These are phyloP conservation scores for Napeogenes inachia DNA, from an alignment of 2,888 invertebrate genomes.

Conservation along the genomic window DNA sequence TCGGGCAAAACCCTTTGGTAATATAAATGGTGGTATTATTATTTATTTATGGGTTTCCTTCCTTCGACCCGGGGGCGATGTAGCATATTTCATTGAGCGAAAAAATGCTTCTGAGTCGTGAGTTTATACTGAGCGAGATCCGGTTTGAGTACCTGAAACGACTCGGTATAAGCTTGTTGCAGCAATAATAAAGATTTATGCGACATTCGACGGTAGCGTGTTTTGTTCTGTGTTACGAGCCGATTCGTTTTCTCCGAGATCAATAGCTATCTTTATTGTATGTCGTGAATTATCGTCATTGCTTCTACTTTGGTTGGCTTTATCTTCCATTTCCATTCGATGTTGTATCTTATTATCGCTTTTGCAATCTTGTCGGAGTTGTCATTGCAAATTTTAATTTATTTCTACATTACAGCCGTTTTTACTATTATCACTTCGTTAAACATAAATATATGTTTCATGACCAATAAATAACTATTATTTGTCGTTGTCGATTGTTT, in stretches of 20 bases:
- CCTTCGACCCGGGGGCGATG: conserved; percentile 69
- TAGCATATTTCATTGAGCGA: conserved; percentile 75
- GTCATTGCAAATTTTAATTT: conserved; percentile 41
- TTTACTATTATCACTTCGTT: conserved; percentile 15
- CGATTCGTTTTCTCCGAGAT: conserved; percentile 74
- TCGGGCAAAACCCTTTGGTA: conserved; percentile 76
- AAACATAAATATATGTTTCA: conserved; percentile 21
- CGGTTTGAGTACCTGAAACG: conserved; percentile 74
- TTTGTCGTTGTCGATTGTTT: conserved; percentile 27
- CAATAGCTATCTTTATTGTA: conserved; percentile 74
- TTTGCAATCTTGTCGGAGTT: conserved; percentile 57
- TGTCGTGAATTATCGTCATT: conserved; percentile 66
- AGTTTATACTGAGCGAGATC: conserved; percentile 68
- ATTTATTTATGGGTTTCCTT: conserved; percentile 77
- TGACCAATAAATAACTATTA: conserved; percentile 25
- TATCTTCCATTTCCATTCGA: conserved; percentile 57
- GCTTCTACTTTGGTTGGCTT: conserved; percentile 58
- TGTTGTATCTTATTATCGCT: conserved; percentile 67
- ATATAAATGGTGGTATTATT: conserved; percentile 78
- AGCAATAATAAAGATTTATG: conserved; percentile 77
- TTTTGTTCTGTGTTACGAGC: conserved; percentile 74
- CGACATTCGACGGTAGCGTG: conserved; percentile 76
- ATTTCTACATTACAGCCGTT: conserved; percentile 20
- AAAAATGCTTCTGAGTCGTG: conserved; percentile 74
- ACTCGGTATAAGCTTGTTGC: conserved; percentile 74